Base-by-base conservation (phyloP, 2,797 vertebrate genomes). In the Loriculus beryllinus region DNA sequence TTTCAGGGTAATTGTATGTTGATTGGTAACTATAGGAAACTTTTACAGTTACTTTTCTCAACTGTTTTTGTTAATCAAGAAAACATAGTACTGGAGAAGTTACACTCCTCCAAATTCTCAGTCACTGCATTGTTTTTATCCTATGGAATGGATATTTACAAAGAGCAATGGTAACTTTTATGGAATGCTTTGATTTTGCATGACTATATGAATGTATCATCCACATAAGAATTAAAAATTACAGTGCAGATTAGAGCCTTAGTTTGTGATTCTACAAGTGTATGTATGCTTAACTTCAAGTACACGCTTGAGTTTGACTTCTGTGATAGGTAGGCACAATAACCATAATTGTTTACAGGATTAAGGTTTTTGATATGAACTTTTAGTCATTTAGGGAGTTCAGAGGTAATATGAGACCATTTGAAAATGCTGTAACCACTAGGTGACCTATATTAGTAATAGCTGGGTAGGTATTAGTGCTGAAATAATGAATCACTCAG, bases 401-500 rank as follows among this genome's bases (percentile, higher is more conserved):
- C 63, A 76, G 87, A 84, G 76, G 21, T 82, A 85, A 39, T 42
- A 23, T 70, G 52, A 89, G 70, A 91, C 56, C 52, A 65, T 10
- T 67, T 92, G 77, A 93, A 94, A 97, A 92, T 80, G 52, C 35
- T 51, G 57, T 78, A 83, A 90, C 90, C 83, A 87, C 8, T 65
- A 91, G 85, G 56, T 89, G 78, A 64, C 67, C 54, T 91, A 5
- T 94, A 49, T 84, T 70, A 91, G 67, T 83, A 91, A 67, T 81
- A 79, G 74, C 56, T 70, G 74, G 65, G 57, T 79, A 86, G 63
- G 54, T 37, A 54, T 81, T 95, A 85, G 83, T 91, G 86, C 63
- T 94, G 77, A 75, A 96, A 90, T 85, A 89, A 83, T 90, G 65
- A 97, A 84, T 97, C 92, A 74, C 49, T 82, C 88, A 60, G 91